Conservation (phyloP, 2,888 invertebrate genomes). For the Agrochola macilenta region DNA sequence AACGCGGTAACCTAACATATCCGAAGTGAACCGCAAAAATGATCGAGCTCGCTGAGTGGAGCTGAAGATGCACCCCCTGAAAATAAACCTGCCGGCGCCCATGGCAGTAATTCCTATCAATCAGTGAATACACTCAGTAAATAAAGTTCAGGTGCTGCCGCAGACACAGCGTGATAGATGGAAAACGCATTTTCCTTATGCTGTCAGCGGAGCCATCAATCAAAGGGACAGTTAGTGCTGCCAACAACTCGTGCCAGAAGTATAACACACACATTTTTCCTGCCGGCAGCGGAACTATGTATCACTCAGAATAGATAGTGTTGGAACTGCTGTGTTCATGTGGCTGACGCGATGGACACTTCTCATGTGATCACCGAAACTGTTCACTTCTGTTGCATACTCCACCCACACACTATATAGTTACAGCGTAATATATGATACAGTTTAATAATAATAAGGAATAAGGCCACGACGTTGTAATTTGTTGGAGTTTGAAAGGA, state of each 20-base stretch:
- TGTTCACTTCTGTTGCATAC: background rate
- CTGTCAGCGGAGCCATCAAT: slow-evolving; percentile 13
- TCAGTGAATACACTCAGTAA: background rate
- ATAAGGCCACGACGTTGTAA: background rate
- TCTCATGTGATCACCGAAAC: background rate
- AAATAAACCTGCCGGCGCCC: too few relatives aligned
- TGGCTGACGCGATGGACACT: background rate
- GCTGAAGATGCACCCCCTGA: too few relatives aligned
- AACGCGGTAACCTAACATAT: too few relatives aligned
- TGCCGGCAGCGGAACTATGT: background rate
- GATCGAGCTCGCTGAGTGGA: too few relatives aligned
- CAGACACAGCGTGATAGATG: background rate
- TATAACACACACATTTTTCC: background rate
- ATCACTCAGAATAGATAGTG: slow-evolving; percentile 1
- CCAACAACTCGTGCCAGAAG: slow-evolving; percentile 23
- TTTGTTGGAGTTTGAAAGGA: background rate
- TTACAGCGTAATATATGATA: too few relatives aligned
- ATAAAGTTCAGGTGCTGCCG: background rate
- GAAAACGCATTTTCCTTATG: slow-evolving; percentile 22
- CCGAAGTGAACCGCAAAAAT: too few relatives aligned
- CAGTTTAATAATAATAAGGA: background rate
- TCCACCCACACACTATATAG: background rate
- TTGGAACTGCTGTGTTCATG: background rate
- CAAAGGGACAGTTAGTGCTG: slow-evolving; percentile 5
- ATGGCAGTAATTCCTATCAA: background rate